phyloP scores from a whole-genome alignment of 2,888 invertebrate species.

The Steinernema hermaphroditum region DNA sequence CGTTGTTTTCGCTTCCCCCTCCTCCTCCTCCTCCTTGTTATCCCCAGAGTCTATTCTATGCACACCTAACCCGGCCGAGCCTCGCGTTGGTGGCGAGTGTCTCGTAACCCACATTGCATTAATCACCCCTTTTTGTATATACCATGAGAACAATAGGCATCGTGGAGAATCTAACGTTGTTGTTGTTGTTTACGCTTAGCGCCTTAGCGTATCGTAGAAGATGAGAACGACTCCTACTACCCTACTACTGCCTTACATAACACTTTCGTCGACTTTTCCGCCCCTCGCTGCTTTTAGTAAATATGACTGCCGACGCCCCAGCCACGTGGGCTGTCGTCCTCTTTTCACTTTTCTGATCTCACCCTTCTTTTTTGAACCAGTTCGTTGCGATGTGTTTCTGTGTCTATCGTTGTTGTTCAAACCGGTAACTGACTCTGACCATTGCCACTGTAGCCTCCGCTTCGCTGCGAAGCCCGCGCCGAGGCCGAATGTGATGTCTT shows the following conservation, averaged over 20 bases:
- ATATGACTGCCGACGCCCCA: slow-evolving; percentile 10
- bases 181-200: slow-evolving; percentile 15
- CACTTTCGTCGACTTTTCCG: neutral
- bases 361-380: slow-evolving; percentile 31
- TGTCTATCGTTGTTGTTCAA: slow-evolving; percentile 25
- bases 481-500: slow-evolving; percentile 10
- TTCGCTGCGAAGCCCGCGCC: neutral
- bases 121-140: slow-evolving; percentile 20
- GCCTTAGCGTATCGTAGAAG: neutral
- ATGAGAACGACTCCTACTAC: neutral
- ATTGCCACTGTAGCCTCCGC: slow-evolving; percentile 32
- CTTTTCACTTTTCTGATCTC: slow-evolving; percentile 32
- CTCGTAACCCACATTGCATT: slow-evolving; percentile 18
- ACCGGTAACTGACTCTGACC: slow-evolving; percentile 37
- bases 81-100: slow-evolving; percentile 29
- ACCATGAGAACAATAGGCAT: slow-evolving; percentile 16
- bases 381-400: slow-evolving; percentile 24
- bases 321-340: neutral
- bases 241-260: neutral
- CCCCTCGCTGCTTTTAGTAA: slow-evolving; percentile 30
- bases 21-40: neutral
- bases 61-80: slow-evolving; percentile 8
- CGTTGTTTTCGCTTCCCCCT: neutral
- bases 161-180: neutral
- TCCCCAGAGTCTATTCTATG: slow-evolving; percentile 25